Evolutionary conservation across 2,113 vertebrate genomes (phyloP).

Genomic region (Chlamydotis undulata): DNA sequence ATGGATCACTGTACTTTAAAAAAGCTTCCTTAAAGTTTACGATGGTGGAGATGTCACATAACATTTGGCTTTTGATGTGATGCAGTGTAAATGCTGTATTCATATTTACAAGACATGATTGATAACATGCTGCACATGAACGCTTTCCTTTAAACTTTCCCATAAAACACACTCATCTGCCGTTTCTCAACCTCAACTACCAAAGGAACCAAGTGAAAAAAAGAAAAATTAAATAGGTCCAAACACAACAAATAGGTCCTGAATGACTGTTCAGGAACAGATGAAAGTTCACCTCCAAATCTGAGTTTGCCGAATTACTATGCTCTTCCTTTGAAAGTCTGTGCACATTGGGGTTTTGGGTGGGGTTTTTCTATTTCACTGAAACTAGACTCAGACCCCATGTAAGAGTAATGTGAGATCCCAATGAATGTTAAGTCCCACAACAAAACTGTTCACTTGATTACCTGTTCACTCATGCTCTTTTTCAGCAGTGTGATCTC

Average conservation of each 20-base stretch:
- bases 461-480: background rate
- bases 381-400: background rate
- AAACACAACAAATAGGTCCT: background rate
- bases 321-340: background rate
- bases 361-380: background rate
- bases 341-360: background rate
- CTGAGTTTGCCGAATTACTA: background rate
- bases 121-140: background rate
- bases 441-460: background rate
- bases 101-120: slow-evolving; percentile 35
- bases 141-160: slow-evolving; percentile 2
- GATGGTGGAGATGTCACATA: background rate
- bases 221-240: background rate
- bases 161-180: background rate
- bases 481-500: background rate
- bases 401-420: background rate
- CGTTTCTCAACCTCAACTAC: background rate
- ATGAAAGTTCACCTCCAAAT: background rate
- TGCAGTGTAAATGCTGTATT: slow-evolving; percentile 21
- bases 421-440: background rate
- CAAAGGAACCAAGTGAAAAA: background rate
- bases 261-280: background rate
- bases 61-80: slow-evolving; percentile 45
- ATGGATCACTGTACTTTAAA: background rate
- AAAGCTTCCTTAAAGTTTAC: background rate